These are phyloP conservation scores for Coleophora flavipennella DNA, from an alignment of 2,888 invertebrate genomes.

Conservation along the genomic window DNA sequence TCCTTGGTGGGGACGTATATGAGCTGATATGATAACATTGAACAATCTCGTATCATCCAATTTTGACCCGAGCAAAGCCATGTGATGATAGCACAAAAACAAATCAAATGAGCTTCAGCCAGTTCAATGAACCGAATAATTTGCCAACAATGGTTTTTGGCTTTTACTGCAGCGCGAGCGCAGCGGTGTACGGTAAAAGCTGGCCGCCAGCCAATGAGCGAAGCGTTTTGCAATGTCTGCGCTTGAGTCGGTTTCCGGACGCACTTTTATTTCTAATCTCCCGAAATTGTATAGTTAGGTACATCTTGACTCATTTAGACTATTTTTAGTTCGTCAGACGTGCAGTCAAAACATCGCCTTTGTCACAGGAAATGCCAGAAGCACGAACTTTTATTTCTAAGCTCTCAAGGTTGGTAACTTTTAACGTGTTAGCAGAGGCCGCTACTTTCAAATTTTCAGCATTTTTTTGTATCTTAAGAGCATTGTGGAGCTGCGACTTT, in stretches of 20 bases:
- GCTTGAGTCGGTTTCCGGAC: slow-evolving; percentile 15
- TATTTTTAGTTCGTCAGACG: background rate
- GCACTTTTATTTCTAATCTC: slow-evolving; percentile 7
- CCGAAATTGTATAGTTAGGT: background rate
- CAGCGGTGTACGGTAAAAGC: slow-evolving; percentile 26
- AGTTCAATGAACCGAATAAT: slow-evolving; percentile 25
- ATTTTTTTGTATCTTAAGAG: too few species aligned
- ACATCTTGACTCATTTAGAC: background rate
- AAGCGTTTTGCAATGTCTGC: slow-evolving; percentile 24
- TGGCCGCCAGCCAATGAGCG: slow-evolving; percentile 32
- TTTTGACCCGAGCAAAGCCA: background rate
- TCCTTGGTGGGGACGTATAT: too few species aligned
- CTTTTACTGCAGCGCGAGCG: slow-evolving; percentile 4
- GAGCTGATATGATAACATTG: too few species aligned
- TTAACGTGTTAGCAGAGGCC: too few species aligned
- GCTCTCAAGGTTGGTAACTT: too few species aligned
- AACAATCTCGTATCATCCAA: background rate
- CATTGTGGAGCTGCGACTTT: too few species aligned
- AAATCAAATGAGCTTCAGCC: slow-evolving; percentile 2
- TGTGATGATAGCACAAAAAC: background rate
- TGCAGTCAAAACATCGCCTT: background rate
- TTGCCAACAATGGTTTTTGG: background rate
- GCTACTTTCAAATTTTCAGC: too few species aligned
- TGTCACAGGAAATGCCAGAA: too few species aligned
- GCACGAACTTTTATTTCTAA: too few species aligned